Evolutionary conservation across 2,888 invertebrate genomes (phyloP), one percentile per base, ranked within the genome.

Genomic region (Carterocephalus palaemon): DNA sequence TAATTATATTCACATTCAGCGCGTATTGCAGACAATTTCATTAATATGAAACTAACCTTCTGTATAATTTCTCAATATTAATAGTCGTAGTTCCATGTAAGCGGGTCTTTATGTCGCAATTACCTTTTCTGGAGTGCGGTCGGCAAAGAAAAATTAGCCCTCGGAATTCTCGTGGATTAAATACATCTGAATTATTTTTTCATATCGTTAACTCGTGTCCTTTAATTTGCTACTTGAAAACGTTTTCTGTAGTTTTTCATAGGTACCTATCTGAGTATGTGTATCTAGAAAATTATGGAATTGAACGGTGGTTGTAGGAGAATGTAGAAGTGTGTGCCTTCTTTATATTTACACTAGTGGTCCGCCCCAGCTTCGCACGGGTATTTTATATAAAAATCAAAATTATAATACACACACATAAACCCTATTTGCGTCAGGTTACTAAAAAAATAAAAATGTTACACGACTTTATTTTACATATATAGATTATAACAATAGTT

Each of bases 221-320:
- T 43, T 42, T 43, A 43, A 43, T 42, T 42, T 19, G 22, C 31
- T 20, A 31, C 32, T 41, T 28, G 28, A 28, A 28, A 42, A 42
- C 28, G 34, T 42, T 41, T 34, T 28, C 28, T 34, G 22, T 15
- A 26, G 42, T 42, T 29, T 34, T 34, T 28, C n/a, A n/a, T n/a
- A n/a, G n/a, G n/a, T n/a, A n/a, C n/a, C n/a, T n/a, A n/a, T n/a
- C n/a, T n/a, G n/a, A n/a, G n/a, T 42, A 42, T 34, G 20, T 28
- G 15, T 17, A 28, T 34, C 34, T 42, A 42, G 34, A 33, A 2
- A 7, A 28, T 28, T 36, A 43, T 37, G 28, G 26, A 23, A 26
- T 39, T 36, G 28, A 34, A 34, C 9, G 32, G 34, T 48, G 48
- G 48, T 48, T 43, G 28, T 28, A n/a, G n/a, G n/a, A n/a, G n/a